Conservation (phyloP, 2,113 vertebrate species). For the Ornithorhynchus anatinus region DNA sequence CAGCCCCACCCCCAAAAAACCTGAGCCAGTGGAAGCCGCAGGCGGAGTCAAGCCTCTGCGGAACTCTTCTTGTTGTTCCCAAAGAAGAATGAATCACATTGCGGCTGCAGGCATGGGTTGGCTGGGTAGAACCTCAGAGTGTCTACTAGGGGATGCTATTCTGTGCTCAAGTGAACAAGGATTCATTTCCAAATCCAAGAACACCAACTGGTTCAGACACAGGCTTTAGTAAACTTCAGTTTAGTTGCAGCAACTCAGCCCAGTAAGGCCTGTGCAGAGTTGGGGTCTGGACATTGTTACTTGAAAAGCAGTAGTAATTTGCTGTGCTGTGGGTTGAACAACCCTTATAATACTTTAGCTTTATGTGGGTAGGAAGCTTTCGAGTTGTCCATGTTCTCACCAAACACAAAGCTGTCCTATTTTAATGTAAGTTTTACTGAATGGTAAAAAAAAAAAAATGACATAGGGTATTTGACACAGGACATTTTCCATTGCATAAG, state of each 20-base stretch:
- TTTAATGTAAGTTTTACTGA: too few relatives aligned
- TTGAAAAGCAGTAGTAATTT: not conserved
- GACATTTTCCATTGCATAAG: too few relatives aligned
- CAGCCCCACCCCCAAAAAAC: too few relatives aligned
- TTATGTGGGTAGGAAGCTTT: too few relatives aligned
- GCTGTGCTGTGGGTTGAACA: constrained; percentile 30
- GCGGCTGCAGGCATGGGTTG: not conserved
- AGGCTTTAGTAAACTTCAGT: constrained; percentile 17
- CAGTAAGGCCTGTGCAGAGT: constrained; percentile 15
- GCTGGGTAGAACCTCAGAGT: not conserved
- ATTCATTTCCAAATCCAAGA: constrained; percentile 7
- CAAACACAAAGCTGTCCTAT: too few relatives aligned
- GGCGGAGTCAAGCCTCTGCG: too few relatives aligned
- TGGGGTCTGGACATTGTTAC: constrained; percentile 28
- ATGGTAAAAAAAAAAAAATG: too few relatives aligned
- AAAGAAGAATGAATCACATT: not conserved
- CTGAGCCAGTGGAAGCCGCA: too few relatives aligned
- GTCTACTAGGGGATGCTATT: not conserved
- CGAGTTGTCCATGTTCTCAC: too few relatives aligned
- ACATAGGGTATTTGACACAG: too few relatives aligned
- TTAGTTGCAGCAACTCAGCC: not conserved
- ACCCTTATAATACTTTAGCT: too few relatives aligned
- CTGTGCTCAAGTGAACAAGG: constrained; percentile 10
- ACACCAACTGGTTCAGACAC: not conserved
- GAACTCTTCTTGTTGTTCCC: not conserved